Evolutionary conservation across 35 echinoderm and acorn worm species (phyloP).

Genomic region (Heliocidaris erythrogramma): DNA sequence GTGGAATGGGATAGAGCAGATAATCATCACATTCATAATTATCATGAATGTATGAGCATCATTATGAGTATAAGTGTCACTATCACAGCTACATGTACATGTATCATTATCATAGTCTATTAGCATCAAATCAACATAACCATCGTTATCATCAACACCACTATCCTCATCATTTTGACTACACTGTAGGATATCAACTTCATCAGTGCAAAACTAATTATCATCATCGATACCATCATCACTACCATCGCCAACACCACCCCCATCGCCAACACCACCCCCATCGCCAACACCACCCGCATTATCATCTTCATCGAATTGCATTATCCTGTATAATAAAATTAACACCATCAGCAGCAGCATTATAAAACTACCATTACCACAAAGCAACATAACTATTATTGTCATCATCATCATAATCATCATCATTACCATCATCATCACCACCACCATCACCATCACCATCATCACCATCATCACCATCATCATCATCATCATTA

Average conservation of each 20-base stretch:
- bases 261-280: background rate
- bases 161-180: background rate
- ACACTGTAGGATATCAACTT: background rate
- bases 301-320: background rate
- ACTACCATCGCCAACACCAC: background rate
- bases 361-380: background rate
- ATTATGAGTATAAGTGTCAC: too few species aligned
- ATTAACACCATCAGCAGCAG: background rate
- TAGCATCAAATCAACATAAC: background rate
- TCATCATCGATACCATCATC: background rate
- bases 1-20: background rate
- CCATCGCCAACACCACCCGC: background rate
- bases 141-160: constrained; percentile 31
- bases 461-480: constrained; percentile 5
- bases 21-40: background rate
- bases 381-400: background rate
- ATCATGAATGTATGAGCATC: too few species aligned
- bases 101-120: too few species aligned
- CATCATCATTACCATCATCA: constrained; percentile 2
- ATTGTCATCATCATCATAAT: background rate
- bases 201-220: background rate
- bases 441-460: constrained; percentile 21
- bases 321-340: background rate
- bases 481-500: background rate
- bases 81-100: too few species aligned